Evolutionary conservation across 2,797 vertebrate species (phyloP), one percentile per base, ranked within the genome.

Genomic region (Sylvia borin): DNA sequence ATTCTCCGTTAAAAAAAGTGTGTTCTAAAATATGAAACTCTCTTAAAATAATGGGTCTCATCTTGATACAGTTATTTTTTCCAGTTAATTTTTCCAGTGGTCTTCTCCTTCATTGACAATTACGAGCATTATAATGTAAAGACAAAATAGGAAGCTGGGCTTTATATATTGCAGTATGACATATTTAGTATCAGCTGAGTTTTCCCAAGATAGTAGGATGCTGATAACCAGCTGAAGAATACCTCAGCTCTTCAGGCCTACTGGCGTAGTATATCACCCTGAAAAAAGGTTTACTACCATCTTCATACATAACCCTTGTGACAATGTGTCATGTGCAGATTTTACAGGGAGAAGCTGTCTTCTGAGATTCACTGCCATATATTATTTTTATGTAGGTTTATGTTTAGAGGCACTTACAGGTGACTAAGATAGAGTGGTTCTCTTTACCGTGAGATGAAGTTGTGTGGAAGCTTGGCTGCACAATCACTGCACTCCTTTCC

Each of bases 361-460:
- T 93, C 90, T 87, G 64, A 81, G 70, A 72, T 68, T 88, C 73
- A 48, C 34, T 65, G 34, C 88, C 70, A 36, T 58, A 38, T 26
- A 70, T 93, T 61, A 79, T 62, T 88, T 95, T 93, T 80, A 90
- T 24, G 20, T 61, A 42, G n/a, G 67, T 93, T 90, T 96, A 58
- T 82, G 68, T 92, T 88, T 85, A 71, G 89, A 85, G 87, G 66
- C 85, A 78, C 40, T 70, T 96, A 85, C 66, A 61, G 48, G 65
- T 75, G 85, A 72, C 80, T 80, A 66, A 87, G 88, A 79, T 26
- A 60, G 48, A 95, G 55, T 29, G 55, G 40, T 51, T 31, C n/a
- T 67, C 60, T 79, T 86, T 76, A 62, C 53, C 29, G 5, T 13
- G 53, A 62, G 87, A 94, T 72, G 40, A 89, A 95, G 85, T 42